Evolutionary conservation across 2,888 invertebrate genomes (phyloP).

Genomic region (Urechis unicinctus): DNA sequence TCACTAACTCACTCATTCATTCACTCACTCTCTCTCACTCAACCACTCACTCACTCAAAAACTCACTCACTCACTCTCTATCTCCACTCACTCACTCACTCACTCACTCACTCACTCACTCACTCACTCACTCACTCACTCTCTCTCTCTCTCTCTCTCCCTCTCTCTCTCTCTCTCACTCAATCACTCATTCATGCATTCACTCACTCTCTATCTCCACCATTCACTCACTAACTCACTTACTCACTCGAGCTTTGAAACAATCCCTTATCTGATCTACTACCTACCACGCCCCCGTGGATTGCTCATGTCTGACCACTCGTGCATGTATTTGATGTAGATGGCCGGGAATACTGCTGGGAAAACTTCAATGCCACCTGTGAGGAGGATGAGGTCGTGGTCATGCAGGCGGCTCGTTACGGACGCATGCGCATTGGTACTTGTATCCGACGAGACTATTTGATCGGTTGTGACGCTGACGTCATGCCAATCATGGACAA

Average conservation of each 20-base stretch:
- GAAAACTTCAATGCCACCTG: constrained; percentile 17
- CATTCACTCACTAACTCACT: not conserved
- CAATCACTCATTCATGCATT: not conserved
- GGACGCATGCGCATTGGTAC: constrained; percentile 16
- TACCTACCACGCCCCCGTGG: not conserved
- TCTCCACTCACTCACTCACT: too few species aligned
- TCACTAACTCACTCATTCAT: too few species aligned
- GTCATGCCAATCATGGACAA: constrained; percentile 15
- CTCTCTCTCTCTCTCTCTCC: not conserved
- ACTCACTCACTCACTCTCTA: too few species aligned
- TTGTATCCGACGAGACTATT: constrained; percentile 14
- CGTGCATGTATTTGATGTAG: constrained; percentile 3
- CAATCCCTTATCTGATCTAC: not conserved
- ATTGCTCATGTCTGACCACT: not conserved
- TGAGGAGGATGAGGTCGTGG: constrained; percentile 12
- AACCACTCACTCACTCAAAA: too few species aligned
- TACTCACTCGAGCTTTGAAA: not conserved
- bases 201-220: not conserved
- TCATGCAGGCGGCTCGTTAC: constrained; percentile 14
- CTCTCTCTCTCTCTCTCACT: not conserved
- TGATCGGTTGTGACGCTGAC: constrained; percentile 15
- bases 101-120: too few species aligned
- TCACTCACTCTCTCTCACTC: too few species aligned
- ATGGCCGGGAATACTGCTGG: constrained; percentile 24
- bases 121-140: too few species aligned